Evolutionary conservation across 2,888 invertebrate genomes (phyloP), one percentile per base, ranked within the genome.

Genomic region (Platycnemis pennipes): DNA sequence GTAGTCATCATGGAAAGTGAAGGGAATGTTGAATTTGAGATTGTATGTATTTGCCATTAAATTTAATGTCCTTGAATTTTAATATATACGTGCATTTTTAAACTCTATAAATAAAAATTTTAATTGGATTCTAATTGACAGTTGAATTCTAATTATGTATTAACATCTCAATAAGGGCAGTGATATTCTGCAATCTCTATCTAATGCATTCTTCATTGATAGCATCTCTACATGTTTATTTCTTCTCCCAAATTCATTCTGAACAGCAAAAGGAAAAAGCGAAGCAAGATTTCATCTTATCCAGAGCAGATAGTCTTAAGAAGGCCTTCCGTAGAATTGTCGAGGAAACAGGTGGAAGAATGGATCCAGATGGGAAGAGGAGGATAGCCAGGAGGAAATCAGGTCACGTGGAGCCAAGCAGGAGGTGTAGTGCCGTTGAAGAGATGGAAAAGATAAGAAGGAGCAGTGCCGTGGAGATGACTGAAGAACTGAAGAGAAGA

Each of bases 261-360:
- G n/a, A 4, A 16, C 13, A n/a, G 63, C n/a, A 69, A 42, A 91
- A 63, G 42, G 91, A 91, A 1, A 44, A 56, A 45, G 91, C 91
- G 37, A 91, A 91, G 45, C 91, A 91, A 26, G 91, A 91, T 16
- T 91, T 91, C 69, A 91, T 97, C 94, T 97, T 97, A 96, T 97
- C 96, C 88, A 96, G 98, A 94, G 98, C 98, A 37, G 98, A 98
- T 96, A 98, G 98, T 96, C 97, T 99, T 95, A 98, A 98, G 96
- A 98, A 98, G 95, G 98, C 98, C 44, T 98, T 99, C 94, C 97
- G 98, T 95, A 98, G 97, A 96, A 97, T 99, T 85, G 98, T 98
- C 94, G 98, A 98, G 96, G 98, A 98, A 96, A 98, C 98, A 1
- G 98, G 98, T 96, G 97, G 97, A 96, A 97, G 97, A 95, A 97